Evolutionary conservation across 2,888 invertebrate species (phyloP).

Genomic region (Automeris io): DNA sequence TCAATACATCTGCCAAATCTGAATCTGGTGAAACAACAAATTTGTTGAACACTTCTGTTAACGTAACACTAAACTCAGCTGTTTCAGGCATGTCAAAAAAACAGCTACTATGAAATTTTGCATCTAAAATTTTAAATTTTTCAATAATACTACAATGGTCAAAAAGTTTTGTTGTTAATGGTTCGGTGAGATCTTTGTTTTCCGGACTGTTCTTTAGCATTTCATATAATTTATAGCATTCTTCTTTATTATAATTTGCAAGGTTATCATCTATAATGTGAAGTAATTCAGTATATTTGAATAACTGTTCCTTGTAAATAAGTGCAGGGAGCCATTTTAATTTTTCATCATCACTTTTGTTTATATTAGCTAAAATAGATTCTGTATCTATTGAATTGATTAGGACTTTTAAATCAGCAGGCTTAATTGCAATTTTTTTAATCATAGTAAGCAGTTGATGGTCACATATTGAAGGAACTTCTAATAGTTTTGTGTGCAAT

Average conservation of each 20-base stretch:
- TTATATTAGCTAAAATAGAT: slow-evolving; percentile 42
- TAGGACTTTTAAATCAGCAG: slow-evolving; percentile 41
- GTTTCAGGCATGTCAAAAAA: slow-evolving; percentile 35
- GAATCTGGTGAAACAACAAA: slow-evolving; percentile 35
- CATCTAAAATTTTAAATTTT: slow-evolving; percentile 41
- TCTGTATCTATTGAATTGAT: slow-evolving; percentile 37
- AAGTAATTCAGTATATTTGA: slow-evolving; percentile 34
- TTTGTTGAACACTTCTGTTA: slow-evolving; percentile 59
- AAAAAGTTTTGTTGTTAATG: slow-evolving; percentile 40
- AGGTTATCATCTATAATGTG: slow-evolving; percentile 34
- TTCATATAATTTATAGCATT: slow-evolving; percentile 36
- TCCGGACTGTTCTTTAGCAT: slow-evolving; percentile 24
- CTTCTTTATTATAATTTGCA: slow-evolving; percentile 32
- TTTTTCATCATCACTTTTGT: slow-evolving; percentile 30
- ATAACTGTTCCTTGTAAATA: slow-evolving; percentile 41
- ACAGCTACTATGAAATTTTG: slow-evolving; percentile 37
- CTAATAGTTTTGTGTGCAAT: slow-evolving; percentile 32
- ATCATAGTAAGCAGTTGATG: slow-evolving; percentile 54
- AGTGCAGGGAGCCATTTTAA: slow-evolving; percentile 51
- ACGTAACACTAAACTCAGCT: slow-evolving; percentile 30
- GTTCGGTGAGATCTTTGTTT: slow-evolving; percentile 27
- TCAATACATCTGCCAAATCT: slow-evolving; percentile 42
- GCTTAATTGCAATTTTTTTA: slow-evolving; percentile 50
- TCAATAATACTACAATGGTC: slow-evolving; percentile 30
- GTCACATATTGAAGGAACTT: slow-evolving; percentile 29